A percentile compares a stretch with the other conserved stretches of the same genome.
Conservation (phyloP, 1,140 invertebrate species). For the Plodia interpunctella region DNA sequence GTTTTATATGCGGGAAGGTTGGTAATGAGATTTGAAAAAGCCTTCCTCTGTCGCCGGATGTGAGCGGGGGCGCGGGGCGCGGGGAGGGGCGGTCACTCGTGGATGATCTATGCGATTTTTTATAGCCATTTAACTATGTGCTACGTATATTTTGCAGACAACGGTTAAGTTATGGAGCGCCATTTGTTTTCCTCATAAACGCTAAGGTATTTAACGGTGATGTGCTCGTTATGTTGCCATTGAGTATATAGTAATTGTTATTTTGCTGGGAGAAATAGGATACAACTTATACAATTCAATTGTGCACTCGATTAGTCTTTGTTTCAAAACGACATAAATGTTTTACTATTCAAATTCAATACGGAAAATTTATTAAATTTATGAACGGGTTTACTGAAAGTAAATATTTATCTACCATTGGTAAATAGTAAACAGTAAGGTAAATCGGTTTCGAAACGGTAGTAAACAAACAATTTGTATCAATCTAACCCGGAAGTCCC, state of each 20-base stretch:
- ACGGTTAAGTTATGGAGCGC: conserved; percentile 25
- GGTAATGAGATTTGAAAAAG: conserved; percentile 47
- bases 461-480: too few relatives aligned
- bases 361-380: too few relatives aligned
- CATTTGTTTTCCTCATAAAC: conserved; percentile 14
- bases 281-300: too few relatives aligned
- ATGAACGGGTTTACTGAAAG: too few relatives aligned
- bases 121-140: conserved; percentile 52
- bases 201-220: conserved; percentile 1
- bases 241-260: background rate
- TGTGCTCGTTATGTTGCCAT: background rate
- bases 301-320: too few relatives aligned
- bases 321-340: too few relatives aligned
- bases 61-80: conserved; percentile 17
- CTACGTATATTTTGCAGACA: conserved; percentile 43
- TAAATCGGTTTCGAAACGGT: too few relatives aligned
- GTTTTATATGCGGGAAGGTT: conserved; percentile 32
- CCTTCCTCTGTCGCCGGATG: conserved; percentile 30
- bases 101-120: conserved; percentile 58
- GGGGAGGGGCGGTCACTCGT: conserved; percentile 44
- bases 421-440: too few relatives aligned
- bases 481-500: too few relatives aligned
- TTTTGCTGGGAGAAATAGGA: background rate
- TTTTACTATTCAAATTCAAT: too few relatives aligned
- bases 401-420: too few relatives aligned